Evolutionary conservation across 2,888 invertebrate genomes (phyloP), one percentile per base, ranked within the genome.

Genomic region (Erpobdella octoculata): DNA sequence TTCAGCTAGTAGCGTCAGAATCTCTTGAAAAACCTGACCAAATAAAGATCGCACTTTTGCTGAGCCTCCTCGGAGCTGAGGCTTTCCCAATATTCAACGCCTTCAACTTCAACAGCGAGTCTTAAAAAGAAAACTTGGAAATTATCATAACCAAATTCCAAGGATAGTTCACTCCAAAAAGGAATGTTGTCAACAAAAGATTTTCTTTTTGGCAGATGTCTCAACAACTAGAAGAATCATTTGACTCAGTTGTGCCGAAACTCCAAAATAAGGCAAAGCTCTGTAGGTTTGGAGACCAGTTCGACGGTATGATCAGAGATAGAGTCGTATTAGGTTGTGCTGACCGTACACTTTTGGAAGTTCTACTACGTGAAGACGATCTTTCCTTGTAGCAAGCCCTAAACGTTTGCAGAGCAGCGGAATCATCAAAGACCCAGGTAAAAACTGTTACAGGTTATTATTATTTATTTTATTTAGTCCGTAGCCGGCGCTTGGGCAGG

Each of bases 231-330:
- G 31, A 62, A 5, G 62, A 62, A n/a, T n/a, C 28, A 62, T 5
- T 62, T 33, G 62, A 62, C 33, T n/a, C 9, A 62, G 28, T 62
- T n/a, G 62, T 62, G 18, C n/a, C 62, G 3, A 62, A 31, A 35
- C 62, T 62, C 5, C 62, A 15, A 1, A 5, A 15, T n/a, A 31
- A 35, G n/a, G 62, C 62, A 28, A 62, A 31, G 9, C n/a, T 35
- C 4, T 62, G 62, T 35, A 35, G 62, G 35, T 62, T 62, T 62
- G 62, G 31, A 33, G 62, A 62, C 1, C 62, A 62, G 31, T 31
- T 33, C 28, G 62, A 62, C n/a, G 31, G n/a, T 9, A 33, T 62
- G 62, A 62, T 62, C 12, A 31, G 62, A 12, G 62, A 62, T 35
- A 62, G 33, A 21, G 35, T 62, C 5, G 62, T 62, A n/a, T 31